phyloP scores from a whole-genome alignment of 64 coral and sea anemone genomes.

The Acropora tenuis region DNA sequence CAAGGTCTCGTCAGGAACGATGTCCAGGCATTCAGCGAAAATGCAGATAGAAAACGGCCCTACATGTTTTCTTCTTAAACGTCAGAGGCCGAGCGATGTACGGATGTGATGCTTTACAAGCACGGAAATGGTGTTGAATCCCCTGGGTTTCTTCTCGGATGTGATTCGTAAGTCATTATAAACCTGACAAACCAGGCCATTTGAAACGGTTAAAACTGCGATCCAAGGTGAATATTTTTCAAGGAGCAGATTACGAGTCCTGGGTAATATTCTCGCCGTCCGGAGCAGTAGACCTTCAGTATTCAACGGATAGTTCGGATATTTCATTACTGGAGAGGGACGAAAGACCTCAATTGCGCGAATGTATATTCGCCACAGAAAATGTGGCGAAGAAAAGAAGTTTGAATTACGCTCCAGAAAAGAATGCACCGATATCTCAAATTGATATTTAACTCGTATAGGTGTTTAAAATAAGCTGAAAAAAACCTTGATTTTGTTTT shows the following conservation, averaged over 20 bases:
- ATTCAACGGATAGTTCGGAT: constrained; percentile 1
- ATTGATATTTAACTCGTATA: too few species aligned
- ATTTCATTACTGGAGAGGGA: constrained; percentile 49
- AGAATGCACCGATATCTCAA: too few species aligned
- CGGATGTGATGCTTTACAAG: constrained; percentile 84
- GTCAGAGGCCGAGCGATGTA: constrained; percentile 84
- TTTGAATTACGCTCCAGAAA: too few species aligned
- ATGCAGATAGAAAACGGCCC: constrained; percentile 50
- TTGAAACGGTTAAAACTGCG: constrained; percentile 91
- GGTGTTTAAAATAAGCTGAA: too few species aligned
- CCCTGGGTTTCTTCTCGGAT: constrained; percentile 78
- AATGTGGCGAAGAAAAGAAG: too few species aligned
- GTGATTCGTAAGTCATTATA: constrained; percentile 56
- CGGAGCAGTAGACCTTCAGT: background rate
- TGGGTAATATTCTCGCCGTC: constrained; percentile 72
- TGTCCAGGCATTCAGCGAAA: constrained; percentile 76
- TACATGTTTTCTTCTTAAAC: constrained; percentile 92
- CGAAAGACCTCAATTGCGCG: too few species aligned
- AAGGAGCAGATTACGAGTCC: constrained; percentile 38
- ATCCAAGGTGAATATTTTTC: constrained; percentile 83
- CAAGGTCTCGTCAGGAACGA: constrained; percentile 92
- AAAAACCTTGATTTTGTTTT: too few species aligned
- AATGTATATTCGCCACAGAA: too few species aligned
- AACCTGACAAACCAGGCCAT: constrained; percentile 51
- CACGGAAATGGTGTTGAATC: constrained; percentile 8